Evolutionary conservation across 92 coral and sea anemone genomes (phyloP).

Genomic region (Porites rus): DNA sequence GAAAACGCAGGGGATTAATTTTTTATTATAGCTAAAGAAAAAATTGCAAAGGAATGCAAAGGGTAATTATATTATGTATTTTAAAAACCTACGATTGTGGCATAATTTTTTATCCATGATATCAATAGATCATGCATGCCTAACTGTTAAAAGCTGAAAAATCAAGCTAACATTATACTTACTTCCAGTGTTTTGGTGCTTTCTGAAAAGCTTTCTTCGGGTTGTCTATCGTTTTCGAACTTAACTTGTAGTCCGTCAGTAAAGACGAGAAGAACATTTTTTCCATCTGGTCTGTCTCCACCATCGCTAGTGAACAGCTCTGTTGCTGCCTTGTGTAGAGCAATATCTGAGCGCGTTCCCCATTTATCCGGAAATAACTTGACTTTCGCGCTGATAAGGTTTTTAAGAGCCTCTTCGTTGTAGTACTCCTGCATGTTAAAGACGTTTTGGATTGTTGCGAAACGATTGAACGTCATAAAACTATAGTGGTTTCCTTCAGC

Average conservation of each 20-base stretch:
- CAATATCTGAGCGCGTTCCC: slow-evolving; percentile 6
- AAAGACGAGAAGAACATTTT: neutral
- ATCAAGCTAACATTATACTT: too few species aligned
- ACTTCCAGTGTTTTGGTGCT: too few species aligned
- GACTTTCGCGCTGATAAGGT: neutral
- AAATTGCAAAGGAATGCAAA: too few species aligned
- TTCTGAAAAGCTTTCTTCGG: too few species aligned
- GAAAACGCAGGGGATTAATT: too few species aligned
- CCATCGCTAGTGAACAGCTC: neutral
- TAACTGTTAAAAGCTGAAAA: too few species aligned
- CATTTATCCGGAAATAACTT: neutral
- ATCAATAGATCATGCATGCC: too few species aligned
- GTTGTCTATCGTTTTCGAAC: too few species aligned
- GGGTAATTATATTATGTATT: too few species aligned
- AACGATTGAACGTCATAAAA: neutral
- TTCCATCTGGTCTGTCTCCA: slow-evolving; percentile 8
- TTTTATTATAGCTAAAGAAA: too few species aligned
- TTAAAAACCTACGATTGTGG: too few species aligned
- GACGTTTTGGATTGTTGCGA: neutral
- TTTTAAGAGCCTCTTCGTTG: neutral
- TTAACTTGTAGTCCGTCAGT: slow-evolving; percentile 1
- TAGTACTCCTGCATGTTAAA: neutral
- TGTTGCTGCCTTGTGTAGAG: neutral
- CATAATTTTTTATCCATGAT: too few species aligned
- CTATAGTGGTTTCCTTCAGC: neutral